Conservation (phyloP, 1,140 invertebrate genomes). For the Aphaenogaster floridana region DNA sequence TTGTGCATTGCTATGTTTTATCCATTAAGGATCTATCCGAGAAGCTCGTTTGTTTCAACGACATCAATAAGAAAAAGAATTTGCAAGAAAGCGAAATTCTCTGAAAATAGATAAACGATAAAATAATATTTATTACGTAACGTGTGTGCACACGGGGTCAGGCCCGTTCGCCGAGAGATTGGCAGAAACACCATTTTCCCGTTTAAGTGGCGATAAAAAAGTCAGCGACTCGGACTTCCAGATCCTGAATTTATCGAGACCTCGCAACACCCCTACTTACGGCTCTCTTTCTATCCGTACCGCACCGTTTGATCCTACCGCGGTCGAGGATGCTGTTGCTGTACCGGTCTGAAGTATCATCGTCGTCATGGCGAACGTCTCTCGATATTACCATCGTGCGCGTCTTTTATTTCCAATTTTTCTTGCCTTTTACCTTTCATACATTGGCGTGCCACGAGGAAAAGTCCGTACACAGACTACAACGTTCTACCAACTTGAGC, state of each 20-base stretch:
- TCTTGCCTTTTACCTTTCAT: slow-evolving; percentile 43
- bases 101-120: neutral
- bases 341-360: slow-evolving; percentile 63
- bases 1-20: neutral
- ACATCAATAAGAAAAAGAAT: slow-evolving; percentile 9
- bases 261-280: slow-evolving; percentile 51
- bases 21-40: neutral
- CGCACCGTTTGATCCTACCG: slow-evolving; percentile 64
- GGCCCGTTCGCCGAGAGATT: neutral
- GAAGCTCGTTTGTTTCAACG: neutral
- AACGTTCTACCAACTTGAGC: neutral
- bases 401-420: slow-evolving; percentile 49
- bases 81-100: slow-evolving; percentile 7
- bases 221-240: slow-evolving; percentile 53
- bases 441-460: slow-evolving; percentile 42
- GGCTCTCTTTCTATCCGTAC: slow-evolving; percentile 55
- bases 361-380: slow-evolving; percentile 53
- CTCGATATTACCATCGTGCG: slow-evolving; percentile 53
- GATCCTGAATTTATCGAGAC: slow-evolving; percentile 63
- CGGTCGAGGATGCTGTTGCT: slow-evolving; percentile 58
- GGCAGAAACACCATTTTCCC: slow-evolving; percentile 55
- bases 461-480: neutral
- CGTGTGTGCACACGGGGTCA: neutral
- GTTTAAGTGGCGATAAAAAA: slow-evolving; percentile 57
- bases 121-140: slow-evolving; percentile 42